Percentiles rank a stretch among this genome's conserved stretches.
These are phyloP conservation scores for Chromoteleia sp. DNA, from an alignment of 2,888 invertebrate species.

Conservation along the genomic window DNA sequence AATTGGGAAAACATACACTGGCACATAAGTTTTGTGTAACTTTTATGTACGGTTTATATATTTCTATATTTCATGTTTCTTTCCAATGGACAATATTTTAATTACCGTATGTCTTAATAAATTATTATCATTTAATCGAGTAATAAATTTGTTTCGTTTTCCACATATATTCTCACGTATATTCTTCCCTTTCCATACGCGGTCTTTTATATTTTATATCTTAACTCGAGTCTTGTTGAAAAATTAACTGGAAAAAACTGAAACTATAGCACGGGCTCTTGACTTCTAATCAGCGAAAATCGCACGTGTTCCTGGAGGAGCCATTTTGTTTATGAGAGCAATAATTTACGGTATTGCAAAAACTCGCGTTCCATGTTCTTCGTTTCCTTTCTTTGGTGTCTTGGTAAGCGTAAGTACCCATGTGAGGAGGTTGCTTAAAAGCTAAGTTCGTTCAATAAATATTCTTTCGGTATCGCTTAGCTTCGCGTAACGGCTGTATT, in stretches of 20 bases:
- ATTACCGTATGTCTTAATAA: too few species aligned
- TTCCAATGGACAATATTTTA: too few species aligned
- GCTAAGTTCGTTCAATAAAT: constrained; percentile 66
- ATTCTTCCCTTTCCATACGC: too few species aligned
- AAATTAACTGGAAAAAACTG: background rate
- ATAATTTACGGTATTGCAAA: constrained; percentile 49
- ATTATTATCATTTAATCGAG: too few species aligned
- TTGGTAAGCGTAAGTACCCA: constrained; percentile 41
- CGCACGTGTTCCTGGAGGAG: constrained; percentile 28
- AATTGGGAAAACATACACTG: too few species aligned
- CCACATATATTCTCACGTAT: too few species aligned
- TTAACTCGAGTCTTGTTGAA: background rate
- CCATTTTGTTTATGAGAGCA: constrained; percentile 41
- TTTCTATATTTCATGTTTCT: too few species aligned
- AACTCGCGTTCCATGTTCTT: constrained; percentile 36
- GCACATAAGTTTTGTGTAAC: too few species aligned
- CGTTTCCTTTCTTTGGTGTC: constrained; percentile 29
- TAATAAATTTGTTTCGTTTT: too few species aligned
- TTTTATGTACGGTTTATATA: too few species aligned
- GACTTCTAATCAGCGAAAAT: constrained; percentile 45
- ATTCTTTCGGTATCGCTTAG: constrained; percentile 63
- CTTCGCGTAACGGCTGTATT: constrained; percentile 60
- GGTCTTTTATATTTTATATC: too few species aligned
- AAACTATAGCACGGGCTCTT: background rate
- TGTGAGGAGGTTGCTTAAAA: constrained; percentile 66